A percentile compares a stretch with the other conserved stretches of the same genome.
phyloP scores from a whole-genome alignment of 2,797 vertebrate genomes.

The Ptychadena robeensis region DNA sequence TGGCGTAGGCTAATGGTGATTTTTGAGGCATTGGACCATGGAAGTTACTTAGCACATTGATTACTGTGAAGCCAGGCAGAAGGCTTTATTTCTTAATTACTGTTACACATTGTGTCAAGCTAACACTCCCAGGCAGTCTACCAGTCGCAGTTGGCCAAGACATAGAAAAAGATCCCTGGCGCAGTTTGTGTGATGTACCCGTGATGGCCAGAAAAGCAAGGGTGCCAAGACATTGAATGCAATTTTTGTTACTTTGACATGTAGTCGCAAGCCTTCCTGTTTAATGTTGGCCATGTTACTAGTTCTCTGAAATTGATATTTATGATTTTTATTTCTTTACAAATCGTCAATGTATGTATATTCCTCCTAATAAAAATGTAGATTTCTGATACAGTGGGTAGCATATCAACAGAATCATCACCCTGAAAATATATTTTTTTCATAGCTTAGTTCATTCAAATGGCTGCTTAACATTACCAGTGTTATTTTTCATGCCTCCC shows the following conservation, averaged over 20 bases:
- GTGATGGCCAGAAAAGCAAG: background rate
- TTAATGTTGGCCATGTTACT: background rate
- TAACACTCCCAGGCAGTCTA: slow-evolving; percentile 72
- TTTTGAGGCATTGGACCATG: slow-evolving; percentile 97
- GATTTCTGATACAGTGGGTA: too few relatives aligned
- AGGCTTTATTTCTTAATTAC: slow-evolving; percentile 95
- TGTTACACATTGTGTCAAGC: slow-evolving; percentile 88
- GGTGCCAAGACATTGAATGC: background rate
- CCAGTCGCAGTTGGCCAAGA: slow-evolving; percentile 84
- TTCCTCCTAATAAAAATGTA: too few relatives aligned
- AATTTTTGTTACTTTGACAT: background rate
- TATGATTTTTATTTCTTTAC: too few relatives aligned
- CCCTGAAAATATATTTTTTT: too few relatives aligned
- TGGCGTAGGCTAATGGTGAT: slow-evolving; percentile 97
- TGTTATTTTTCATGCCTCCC: too few relatives aligned
- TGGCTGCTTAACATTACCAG: too few relatives aligned
- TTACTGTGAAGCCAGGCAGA: slow-evolving; percentile 82
- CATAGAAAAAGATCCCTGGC: slow-evolving; percentile 74
- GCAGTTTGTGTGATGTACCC: slow-evolving; percentile 41
- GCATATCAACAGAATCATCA: too few relatives aligned
- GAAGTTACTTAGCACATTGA: slow-evolving; percentile 90
- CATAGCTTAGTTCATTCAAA: too few relatives aligned
- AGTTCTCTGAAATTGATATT: too few relatives aligned
- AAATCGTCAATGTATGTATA: too few relatives aligned
- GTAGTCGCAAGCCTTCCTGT: background rate